These are phyloP conservation scores for Euborellia annulipes DNA, from an alignment of 1,140 invertebrate genomes.

Conservation along the genomic window DNA sequence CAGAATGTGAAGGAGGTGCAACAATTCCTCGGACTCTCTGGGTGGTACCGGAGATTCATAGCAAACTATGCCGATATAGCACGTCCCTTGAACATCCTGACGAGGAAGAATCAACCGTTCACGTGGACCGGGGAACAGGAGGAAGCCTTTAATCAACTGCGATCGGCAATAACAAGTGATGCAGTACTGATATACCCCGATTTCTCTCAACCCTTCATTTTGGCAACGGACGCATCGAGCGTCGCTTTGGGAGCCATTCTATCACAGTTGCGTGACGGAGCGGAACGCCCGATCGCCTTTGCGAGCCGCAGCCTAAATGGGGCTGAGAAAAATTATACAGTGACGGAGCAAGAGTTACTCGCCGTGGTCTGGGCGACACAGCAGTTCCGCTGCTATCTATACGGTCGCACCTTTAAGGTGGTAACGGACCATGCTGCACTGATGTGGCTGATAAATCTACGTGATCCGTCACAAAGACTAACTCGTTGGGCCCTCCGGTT, in stretches of 20 bases:
- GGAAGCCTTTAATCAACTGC: slow-evolving; percentile 1
- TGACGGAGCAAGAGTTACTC: too few relatives aligned
- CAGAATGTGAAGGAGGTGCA: slow-evolving; percentile 13
- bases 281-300: slow-evolving; percentile 5
- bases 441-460: too few relatives aligned
- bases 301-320: slow-evolving; percentile 7
- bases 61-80: too few relatives aligned
- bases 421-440: too few relatives aligned
- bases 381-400: too few relatives aligned
- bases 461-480: too few relatives aligned
- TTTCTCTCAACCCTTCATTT: slow-evolving; percentile 6
- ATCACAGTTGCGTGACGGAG: too few relatives aligned
- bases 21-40: slow-evolving; percentile 17
- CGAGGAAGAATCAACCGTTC: slow-evolving; percentile 1
- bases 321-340: slow-evolving; percentile 18
- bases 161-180: background rate
- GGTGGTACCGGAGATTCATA: slow-evolving; percentile 12
- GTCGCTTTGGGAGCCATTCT: slow-evolving; percentile 4
- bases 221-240: slow-evolving; percentile 6
- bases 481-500: too few relatives aligned
- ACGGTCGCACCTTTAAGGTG: too few relatives aligned
- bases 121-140: slow-evolving; percentile 1
- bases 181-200: slow-evolving; percentile 5
- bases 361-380: too few relatives aligned
- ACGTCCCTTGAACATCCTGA: background rate